Evolutionary conservation across 2,888 invertebrate genomes (phyloP), one percentile per base, ranked within the genome.

Genomic region (Tetropium fuscum): DNA sequence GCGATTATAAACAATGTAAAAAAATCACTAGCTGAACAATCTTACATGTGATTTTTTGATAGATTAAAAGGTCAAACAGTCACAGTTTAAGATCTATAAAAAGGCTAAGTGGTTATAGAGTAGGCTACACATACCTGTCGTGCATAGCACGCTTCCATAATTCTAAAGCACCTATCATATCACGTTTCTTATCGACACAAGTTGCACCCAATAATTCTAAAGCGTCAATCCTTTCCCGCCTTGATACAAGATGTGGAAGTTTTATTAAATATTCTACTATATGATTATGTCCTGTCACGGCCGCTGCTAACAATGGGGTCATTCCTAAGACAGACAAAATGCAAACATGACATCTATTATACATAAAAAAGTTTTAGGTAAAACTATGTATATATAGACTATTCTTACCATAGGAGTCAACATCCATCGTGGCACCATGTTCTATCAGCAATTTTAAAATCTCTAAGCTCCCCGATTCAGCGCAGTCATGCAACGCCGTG

Each of bases 401-500:
- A n/a, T n/a, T n/a, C 83, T 83, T 77, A 87, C 93, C 97, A 80
- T 95, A 96, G 11, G 94, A 93, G 83, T 98, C 97, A 19, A 93
- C 93, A 78, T 95, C 94, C 92, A 98, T 95, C 36, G 88, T 88
- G 8, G 97, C 98, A 41, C 94, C 95, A 79, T 94, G 88, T 34
- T 90, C 88, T 25, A 98, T 83, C 62, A 98, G 85, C 80, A 97
- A 85, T 83, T 95, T 94, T 74, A 97, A 87, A 76, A 98, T 96
- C 74, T 94, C 94, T 65, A 97, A 83, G 30, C 94, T 95, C 3
- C 98, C 98, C 53, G 95, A 95, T 82, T 98, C 98, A 0, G 97
- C 97, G 78, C 97, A 97, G 78, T 98, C 98, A 83, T 98, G 98
- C 25, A 98, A 81, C n/a, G 98, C 98, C 5, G 98, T 98, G 82